These are phyloP conservation scores for Phengaris arion DNA, from an alignment of 2,888 invertebrate genomes.

Conservation along the genomic window DNA sequence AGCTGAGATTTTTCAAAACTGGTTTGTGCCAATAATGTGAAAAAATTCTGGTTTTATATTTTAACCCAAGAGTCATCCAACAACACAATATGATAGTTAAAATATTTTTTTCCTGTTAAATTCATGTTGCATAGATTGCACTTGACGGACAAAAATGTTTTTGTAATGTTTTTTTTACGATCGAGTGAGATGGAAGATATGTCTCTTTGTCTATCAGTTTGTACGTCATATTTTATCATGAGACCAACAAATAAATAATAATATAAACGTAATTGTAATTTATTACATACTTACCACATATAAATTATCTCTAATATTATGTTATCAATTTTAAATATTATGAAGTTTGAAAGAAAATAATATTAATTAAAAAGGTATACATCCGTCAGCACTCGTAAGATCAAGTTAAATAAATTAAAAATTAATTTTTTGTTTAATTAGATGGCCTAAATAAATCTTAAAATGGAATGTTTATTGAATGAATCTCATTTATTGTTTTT, in stretches of 20 bases:
- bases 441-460: constrained; percentile 34
- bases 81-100: no score
- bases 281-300: no score
- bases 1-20: constrained; percentile 29
- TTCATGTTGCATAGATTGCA: no score
- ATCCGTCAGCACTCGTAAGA: not conserved
- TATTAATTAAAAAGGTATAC: not conserved
- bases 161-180: not conserved
- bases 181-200: not conserved
- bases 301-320: no score
- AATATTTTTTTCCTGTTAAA: no score
- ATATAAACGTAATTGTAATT: not conserved
- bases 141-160: not conserved
- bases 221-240: not conserved
- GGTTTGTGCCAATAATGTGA: constrained; percentile 1
- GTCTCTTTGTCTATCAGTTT: not conserved
- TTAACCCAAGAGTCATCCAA: not conserved
- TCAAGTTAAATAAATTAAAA: not conserved
- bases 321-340: no score
- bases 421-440: not conserved
- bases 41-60: not conserved
- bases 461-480: constrained; percentile 53
- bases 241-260: not conserved
- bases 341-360: no score
- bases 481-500: constrained; percentile 46